phyloP scores from a whole-genome alignment of 1,140 invertebrate species.

The Bombus pascuorum region DNA sequence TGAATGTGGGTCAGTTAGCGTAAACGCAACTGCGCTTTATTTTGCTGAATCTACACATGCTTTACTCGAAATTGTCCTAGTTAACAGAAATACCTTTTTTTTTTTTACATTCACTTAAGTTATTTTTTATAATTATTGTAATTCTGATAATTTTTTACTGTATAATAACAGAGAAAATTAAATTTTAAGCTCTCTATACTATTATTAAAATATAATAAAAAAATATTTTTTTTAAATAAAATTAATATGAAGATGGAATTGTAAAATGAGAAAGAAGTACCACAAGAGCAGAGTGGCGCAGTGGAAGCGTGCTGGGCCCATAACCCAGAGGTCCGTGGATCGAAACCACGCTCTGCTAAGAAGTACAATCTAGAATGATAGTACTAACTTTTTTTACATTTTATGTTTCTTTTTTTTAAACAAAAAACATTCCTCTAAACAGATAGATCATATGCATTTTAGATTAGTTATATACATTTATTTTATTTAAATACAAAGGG shows the following conservation, averaged over 20 bases:
- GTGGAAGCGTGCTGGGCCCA: slow-evolving; percentile 99
- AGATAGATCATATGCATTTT: background rate
- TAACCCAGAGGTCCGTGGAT: slow-evolving; percentile 99
- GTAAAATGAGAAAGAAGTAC: rapidly evolving
- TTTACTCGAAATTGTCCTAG: background rate
- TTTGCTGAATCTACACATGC: background rate
- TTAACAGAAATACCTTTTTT: background rate
- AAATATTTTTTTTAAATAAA: background rate
- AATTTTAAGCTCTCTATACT: background rate
- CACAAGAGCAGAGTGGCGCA: slow-evolving; percentile 94
- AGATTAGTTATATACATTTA: background rate
- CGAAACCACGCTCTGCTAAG: slow-evolving; percentile 96
- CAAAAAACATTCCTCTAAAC: background rate
- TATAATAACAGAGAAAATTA: no score
- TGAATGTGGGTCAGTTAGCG: background rate
- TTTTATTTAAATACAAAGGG: background rate
- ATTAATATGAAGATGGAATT: background rate
- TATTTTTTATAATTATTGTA: background rate
- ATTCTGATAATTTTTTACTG: no score
- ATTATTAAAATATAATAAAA: no score
- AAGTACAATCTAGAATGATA: background rate
- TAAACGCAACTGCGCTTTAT: background rate
- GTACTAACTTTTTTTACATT: no score
- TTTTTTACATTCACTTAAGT: background rate
- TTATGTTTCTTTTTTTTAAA: background rate